Conservation (phyloP, 2,797 vertebrate genomes). For the Aldrovandia affinis region DNA sequence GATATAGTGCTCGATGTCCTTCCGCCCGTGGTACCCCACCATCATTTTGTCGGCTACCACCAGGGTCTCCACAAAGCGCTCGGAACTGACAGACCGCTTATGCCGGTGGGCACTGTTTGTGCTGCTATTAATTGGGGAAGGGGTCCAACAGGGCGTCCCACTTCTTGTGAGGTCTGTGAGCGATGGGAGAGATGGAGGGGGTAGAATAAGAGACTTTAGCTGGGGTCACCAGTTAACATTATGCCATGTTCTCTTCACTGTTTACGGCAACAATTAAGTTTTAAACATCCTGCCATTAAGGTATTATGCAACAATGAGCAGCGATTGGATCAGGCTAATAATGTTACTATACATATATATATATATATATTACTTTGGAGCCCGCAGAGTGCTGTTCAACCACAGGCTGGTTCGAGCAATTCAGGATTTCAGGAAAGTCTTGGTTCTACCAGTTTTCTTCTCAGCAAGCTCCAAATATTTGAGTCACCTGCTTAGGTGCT, state of each 20-base stretch:
- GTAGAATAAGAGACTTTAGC: conserved; percentile 59
- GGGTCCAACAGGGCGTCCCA: conserved; percentile 69
- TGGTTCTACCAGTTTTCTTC: background rate
- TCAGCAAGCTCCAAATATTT: background rate
- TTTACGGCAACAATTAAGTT: background rate
- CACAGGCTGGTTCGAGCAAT: background rate
- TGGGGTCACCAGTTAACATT: conserved; percentile 27
- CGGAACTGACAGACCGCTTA: conserved; percentile 91
- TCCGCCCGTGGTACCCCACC: conserved; percentile 97
- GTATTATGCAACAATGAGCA: background rate
- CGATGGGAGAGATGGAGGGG: background rate
- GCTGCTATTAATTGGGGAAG: conserved; percentile 63
- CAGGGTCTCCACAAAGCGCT: conserved; percentile 95
- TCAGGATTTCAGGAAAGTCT: background rate
- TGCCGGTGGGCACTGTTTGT: conserved; percentile 66
- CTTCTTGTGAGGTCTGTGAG: conserved; percentile 79
- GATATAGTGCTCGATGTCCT: conserved; percentile 98
- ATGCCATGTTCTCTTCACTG: background rate
- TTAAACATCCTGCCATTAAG: conserved; percentile 32
- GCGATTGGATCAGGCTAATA: background rate
- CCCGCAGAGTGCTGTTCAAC: background rate
- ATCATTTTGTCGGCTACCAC: conserved; percentile 99
- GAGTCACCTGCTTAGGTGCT: background rate
- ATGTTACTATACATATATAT: background rate
- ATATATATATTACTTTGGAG: background rate